These are phyloP conservation scores for Plumapathes pennacea DNA, from an alignment of 92 coral and sea anemone genomes.

Conservation along the genomic window DNA sequence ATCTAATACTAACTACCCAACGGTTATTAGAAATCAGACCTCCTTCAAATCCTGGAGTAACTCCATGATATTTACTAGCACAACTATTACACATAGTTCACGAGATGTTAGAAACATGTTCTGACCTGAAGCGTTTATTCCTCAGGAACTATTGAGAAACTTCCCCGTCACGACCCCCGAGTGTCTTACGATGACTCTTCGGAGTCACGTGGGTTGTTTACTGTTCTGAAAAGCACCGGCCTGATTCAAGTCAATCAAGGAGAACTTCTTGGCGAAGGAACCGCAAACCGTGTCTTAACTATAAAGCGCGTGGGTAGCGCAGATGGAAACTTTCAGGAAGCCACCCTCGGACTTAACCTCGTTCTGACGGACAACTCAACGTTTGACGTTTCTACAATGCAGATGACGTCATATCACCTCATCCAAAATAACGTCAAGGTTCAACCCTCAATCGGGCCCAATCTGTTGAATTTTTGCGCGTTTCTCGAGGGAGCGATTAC, in stretches of 20 bases:
- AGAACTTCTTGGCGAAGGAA: slow-evolving; percentile 55
- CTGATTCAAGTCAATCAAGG: slow-evolving; percentile 38
- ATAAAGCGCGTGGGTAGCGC: slow-evolving; percentile 52
- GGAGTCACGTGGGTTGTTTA: slow-evolving; percentile 54
- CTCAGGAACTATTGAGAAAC: slow-evolving; percentile 31
- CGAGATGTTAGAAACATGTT: too few relatives aligned
- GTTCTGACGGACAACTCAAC: slow-evolving; percentile 52
- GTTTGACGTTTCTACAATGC: slow-evolving; percentile 39
- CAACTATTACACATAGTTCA: too few relatives aligned
- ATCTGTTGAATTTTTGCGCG: slow-evolving; percentile 24
- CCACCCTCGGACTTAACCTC: slow-evolving; percentile 35
- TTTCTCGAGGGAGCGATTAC: slow-evolving; percentile 21
- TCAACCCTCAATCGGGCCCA: slow-evolving; percentile 24
- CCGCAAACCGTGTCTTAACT: slow-evolving; percentile 15
- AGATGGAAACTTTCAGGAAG: slow-evolving; percentile 46
- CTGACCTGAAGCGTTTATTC: not conserved
- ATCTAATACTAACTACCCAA: too few relatives aligned
- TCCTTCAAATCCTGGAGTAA: too few relatives aligned
- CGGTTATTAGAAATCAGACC: too few relatives aligned
- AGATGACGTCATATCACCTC: slow-evolving; percentile 41
- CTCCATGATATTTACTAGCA: too few relatives aligned
- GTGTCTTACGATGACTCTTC: slow-evolving; percentile 55
- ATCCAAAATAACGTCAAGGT: slow-evolving; percentile 49
- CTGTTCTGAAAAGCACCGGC: slow-evolving; percentile 16
- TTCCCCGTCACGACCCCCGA: slow-evolving; percentile 41